These are phyloP conservation scores for Lamellibrachia luymesi DNA, from an alignment of 1,140 invertebrate species.

Conservation along the genomic window DNA sequence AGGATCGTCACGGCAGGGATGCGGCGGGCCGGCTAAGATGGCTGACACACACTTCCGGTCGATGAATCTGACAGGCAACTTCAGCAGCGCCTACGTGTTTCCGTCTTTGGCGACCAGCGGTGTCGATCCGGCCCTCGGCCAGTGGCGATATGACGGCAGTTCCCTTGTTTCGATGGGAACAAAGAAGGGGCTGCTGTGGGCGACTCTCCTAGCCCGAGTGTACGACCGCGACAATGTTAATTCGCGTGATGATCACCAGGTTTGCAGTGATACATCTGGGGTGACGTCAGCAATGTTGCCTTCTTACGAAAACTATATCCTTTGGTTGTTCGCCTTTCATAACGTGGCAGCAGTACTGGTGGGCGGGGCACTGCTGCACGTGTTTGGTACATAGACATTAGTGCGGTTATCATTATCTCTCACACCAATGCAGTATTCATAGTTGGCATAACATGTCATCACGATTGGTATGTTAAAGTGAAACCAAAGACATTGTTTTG, in stretches of 20 bases:
- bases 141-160: neutral
- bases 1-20: slow-evolving; percentile 25
- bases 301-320: neutral
- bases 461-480: too few species aligned
- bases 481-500: too few species aligned
- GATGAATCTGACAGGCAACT: slow-evolving; percentile 34
- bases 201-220: neutral
- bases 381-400: neutral
- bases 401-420: neutral
- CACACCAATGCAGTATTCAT: neutral
- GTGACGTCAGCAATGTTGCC: neutral
- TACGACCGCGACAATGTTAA: neutral
- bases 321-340: neutral
- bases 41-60: slow-evolving; percentile 33
- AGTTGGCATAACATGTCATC: too few species aligned
- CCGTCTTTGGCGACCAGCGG: slow-evolving; percentile 38
- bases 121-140: slow-evolving; percentile 11
- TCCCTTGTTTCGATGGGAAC: neutral
- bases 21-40: slow-evolving; percentile 31
- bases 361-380: neutral
- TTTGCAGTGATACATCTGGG: neutral
- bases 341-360: neutral
- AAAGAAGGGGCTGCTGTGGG: neutral
- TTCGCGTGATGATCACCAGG: neutral
- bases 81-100: slow-evolving; percentile 38